phyloP scores from a whole-genome alignment of 2,888 invertebrate genomes.

The Glomeris marginata region DNA sequence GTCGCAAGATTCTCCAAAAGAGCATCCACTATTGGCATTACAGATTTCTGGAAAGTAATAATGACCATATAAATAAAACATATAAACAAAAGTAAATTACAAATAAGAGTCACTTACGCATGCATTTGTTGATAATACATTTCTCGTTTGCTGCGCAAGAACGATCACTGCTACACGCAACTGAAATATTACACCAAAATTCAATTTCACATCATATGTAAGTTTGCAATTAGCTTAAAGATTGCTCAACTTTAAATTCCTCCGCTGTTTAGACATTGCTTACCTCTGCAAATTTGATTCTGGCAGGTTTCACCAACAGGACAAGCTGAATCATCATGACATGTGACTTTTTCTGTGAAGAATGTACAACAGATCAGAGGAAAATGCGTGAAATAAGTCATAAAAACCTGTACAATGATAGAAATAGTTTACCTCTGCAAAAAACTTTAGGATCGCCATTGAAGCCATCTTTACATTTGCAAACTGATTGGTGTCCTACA shows the following conservation, averaged over 20 bases:
- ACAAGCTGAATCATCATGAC: slow-evolving; percentile 63
- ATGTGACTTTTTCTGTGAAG: slow-evolving; percentile 28
- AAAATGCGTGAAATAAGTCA: neutral
- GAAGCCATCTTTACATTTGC: slow-evolving; percentile 62
- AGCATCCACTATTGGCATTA: slow-evolving; percentile 41
- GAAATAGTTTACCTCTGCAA: slow-evolving; percentile 6
- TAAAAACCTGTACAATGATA: neutral
- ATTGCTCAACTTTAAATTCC: no score
- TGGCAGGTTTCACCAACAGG: slow-evolving; percentile 70
- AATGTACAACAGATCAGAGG: slow-evolving; percentile 1
- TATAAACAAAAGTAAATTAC: neutral
- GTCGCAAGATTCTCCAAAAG: slow-evolving; percentile 48
- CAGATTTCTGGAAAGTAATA: slow-evolving; percentile 17
- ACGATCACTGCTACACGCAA: slow-evolving; percentile 62
- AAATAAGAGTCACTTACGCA: slow-evolving; percentile 41
- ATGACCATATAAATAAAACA: neutral
- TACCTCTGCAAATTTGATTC: slow-evolving; percentile 64
- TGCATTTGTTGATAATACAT: slow-evolving; percentile 63
- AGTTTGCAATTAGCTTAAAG: slow-evolving; percentile 28
- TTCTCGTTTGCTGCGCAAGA: slow-evolving; percentile 81
- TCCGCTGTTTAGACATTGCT: slow-evolving; percentile 40
- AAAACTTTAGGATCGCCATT: slow-evolving; percentile 52
- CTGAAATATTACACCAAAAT: slow-evolving; percentile 31
- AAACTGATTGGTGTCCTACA: slow-evolving; percentile 54
- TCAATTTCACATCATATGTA: slow-evolving; percentile 32